These are phyloP conservation scores for Ischnura elegans DNA, from an alignment of 2,888 invertebrate species.

Conservation along the genomic window DNA sequence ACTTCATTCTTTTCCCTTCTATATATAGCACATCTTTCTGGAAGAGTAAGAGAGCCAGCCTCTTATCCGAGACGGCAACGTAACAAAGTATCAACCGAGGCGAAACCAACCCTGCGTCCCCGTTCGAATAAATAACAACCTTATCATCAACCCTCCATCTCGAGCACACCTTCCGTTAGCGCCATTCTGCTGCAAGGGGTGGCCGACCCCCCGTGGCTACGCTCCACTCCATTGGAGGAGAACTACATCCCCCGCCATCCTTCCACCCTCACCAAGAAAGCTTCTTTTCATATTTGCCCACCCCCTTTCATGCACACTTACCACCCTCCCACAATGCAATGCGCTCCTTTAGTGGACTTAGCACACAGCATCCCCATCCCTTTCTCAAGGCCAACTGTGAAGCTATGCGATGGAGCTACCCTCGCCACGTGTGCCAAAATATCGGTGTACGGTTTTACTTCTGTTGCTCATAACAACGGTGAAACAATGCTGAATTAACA, in stretches of 20 bases:
- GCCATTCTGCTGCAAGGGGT: not conserved
- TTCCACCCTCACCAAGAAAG: not conserved
- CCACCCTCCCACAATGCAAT: not conserved
- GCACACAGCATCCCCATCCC: not conserved
- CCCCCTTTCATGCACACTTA: not conserved
- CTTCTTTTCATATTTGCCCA: constrained; percentile 35
- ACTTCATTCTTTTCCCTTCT: too few relatives aligned
- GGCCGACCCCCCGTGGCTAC: not conserved
- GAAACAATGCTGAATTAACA: too few relatives aligned
- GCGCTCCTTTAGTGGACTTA: not conserved
- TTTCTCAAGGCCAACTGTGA: not conserved
- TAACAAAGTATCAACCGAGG: not conserved
- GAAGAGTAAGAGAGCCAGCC: not conserved
- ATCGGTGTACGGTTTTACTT: too few relatives aligned
- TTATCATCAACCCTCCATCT: constrained; percentile 9
- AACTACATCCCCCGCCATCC: not conserved
- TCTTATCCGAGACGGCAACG: not conserved
- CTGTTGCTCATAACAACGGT: too few relatives aligned
- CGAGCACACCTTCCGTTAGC: not conserved
- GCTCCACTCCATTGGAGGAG: not conserved
- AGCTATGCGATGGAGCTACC: too few relatives aligned
- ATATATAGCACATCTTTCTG: too few relatives aligned
- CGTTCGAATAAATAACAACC: constrained; percentile 7
- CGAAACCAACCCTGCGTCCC: not conserved
- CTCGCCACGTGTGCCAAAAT: too few relatives aligned